These are phyloP conservation scores for Limnothrissa miodon DNA, from an alignment of 2,113 vertebrate genomes.

Conservation along the genomic window DNA sequence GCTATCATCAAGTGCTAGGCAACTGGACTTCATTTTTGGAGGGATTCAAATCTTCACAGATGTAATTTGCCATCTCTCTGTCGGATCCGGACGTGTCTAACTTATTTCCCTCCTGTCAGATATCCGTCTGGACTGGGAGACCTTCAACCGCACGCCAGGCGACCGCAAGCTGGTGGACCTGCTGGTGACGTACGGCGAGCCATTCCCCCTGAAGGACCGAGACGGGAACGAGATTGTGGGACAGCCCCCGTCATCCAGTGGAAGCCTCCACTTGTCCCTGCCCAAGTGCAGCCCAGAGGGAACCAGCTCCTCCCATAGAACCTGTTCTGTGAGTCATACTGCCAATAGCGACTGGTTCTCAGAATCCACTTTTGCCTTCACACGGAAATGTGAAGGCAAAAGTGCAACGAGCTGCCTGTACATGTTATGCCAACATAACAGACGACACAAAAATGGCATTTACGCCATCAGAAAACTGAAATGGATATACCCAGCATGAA, in stretches of 20 bases:
- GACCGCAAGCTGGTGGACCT: conserved; percentile 79
- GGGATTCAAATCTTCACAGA: neutral
- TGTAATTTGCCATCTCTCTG: neutral
- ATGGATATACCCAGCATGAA: no score
- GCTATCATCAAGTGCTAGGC: no score
- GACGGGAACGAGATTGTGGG: conserved; percentile 66
- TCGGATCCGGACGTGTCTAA: neutral
- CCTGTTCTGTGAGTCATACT: conserved; percentile 58
- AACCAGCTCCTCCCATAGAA: conserved; percentile 51
- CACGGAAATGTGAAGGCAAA: no score
- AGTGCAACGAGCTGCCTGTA: no score
- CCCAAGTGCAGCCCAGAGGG: conserved; percentile 49
- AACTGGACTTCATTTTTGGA: no score
- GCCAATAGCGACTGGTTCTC: conserved; percentile 23
- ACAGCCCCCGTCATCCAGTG: neutral
- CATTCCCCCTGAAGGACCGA: conserved; percentile 72
- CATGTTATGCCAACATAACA: no score
- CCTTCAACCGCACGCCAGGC: conserved; percentile 68
- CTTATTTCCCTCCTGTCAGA: conserved; percentile 66
- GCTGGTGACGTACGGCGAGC: conserved; percentile 73
- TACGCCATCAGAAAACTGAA: neutral
- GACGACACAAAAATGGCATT: neutral
- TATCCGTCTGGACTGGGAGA: conserved; percentile 88
- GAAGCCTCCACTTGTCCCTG: conserved; percentile 37
- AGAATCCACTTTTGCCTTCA: neutral